Conservation (phyloP, 2,888 invertebrate genomes). For the Polymixis flavicincta region DNA sequence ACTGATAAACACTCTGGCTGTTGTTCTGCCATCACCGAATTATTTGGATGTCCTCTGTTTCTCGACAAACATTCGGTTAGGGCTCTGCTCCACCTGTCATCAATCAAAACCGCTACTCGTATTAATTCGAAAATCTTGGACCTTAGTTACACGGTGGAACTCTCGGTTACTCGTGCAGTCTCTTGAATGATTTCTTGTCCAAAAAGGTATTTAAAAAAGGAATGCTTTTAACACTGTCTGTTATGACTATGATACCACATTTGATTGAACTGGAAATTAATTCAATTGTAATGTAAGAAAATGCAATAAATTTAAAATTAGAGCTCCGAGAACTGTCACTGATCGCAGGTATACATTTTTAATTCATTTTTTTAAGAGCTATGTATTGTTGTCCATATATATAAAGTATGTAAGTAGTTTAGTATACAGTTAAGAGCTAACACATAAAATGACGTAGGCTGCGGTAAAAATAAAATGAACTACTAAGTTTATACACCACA, state of each 20-base stretch:
- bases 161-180: not conserved
- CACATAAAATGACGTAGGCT: conserved; percentile 12
- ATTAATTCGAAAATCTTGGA: not conserved
- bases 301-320: not conserved
- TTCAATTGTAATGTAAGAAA: not conserved
- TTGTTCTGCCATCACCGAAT: not conserved
- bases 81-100: not conserved
- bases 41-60: not conserved
- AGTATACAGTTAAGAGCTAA: not conserved
- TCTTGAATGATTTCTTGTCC: not conserved
- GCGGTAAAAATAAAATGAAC: not conserved
- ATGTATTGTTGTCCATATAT: not conserved
- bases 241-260: too few species aligned
- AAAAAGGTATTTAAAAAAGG: not conserved
- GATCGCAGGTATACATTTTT: not conserved
- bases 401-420: not conserved
- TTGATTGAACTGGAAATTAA: not conserved
- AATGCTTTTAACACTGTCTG: not conserved
- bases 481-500: not conserved
- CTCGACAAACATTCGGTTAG: not conserved
- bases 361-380: not conserved
- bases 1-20: too few species aligned
- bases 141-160: not conserved
- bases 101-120: not conserved
- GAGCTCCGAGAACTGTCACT: too few species aligned